phyloP scores from a whole-genome alignment of 2,888 invertebrate genomes.

The Aproaerema taeniolella region DNA sequence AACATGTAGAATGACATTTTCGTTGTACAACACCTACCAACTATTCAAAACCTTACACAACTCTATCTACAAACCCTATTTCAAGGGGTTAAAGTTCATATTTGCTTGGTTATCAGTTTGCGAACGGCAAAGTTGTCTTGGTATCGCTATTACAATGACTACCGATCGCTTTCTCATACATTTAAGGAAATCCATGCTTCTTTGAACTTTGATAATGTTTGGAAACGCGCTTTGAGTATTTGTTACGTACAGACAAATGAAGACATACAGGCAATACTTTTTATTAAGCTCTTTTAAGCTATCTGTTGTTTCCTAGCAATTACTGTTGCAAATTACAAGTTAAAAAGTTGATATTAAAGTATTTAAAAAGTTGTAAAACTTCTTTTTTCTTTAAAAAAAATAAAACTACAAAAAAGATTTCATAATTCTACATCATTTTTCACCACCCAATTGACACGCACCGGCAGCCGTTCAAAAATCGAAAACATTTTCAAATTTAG shows the following conservation, averaged over 20 bases:
- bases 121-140: neutral
- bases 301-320: neutral
- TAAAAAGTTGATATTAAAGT: too few species aligned
- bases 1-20: constrained; percentile 48
- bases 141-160: constrained; percentile 16
- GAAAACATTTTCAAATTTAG: constrained; percentile 71
- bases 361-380: too few species aligned
- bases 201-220: constrained; percentile 18
- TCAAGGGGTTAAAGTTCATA: constrained; percentile 7
- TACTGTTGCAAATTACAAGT: too few species aligned
- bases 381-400: constrained; percentile 23
- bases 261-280: too few species aligned
- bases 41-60: neutral
- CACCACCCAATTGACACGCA: constrained; percentile 51
- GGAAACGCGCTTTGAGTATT: constrained; percentile 13
- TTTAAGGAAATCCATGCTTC: constrained; percentile 16
- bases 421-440: constrained; percentile 36
- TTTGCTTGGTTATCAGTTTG: neutral
- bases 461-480: constrained; percentile 65
- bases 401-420: constrained; percentile 20
- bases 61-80: neutral
- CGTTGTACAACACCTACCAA: constrained; percentile 24
- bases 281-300: neutral
- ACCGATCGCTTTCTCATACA: constrained; percentile 19
- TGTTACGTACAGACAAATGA: too few species aligned